Base-by-base conservation (phyloP, 2,113 vertebrate species). In the Colius striatus region DNA sequence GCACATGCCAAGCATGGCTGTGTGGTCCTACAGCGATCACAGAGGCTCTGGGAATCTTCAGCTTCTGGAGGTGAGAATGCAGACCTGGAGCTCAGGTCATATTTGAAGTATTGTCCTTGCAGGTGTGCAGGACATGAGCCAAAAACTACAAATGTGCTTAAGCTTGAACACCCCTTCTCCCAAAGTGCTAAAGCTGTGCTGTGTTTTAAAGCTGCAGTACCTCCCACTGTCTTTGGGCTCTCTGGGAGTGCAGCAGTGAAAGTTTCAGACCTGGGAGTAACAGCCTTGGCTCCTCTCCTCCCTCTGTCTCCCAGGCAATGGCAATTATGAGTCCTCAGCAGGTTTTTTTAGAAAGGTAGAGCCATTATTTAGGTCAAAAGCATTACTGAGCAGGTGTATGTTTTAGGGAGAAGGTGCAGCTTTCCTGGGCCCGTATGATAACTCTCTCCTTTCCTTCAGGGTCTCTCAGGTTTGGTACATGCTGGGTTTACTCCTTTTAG, bases 1-100 rank as follows among this genome's bases (percentile, higher is more conserved):
- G 9, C 19, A 22, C 16, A 11, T 19, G 29, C 9, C 5, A 5
- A 34, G 11, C 0, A 0, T 45, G 57, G 6, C 45, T 36, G 9
- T 16, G 2, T 3, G 51, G 32, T 47, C 7, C 38, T 41, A 41
- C 38, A 41, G 9, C 12, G 38, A 20, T 19, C 22, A 18, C 50
- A 27, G 23, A 55, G 29, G 13, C 25, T 36, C 55, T 18, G 34
- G 34, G 53, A 27, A 12, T 15, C 38, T 48, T 84, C 36, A 19
- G 0, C 47, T 43, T 41, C 26, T 8, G 7, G 55, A 57, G 27
- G 5, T 51, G 43, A 48, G 51, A 72, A 22, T 5, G 2, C 22
- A 65, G 74, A 45, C 23, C 16, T 25, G 13, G 32, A 60, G 23
- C 38, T 21, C 2, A 61, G 17, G 1, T 12, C 18, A 63, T 10